Evolutionary conservation across 2,113 vertebrate genomes (phyloP), one percentile per base, ranked within the genome.

Genomic region (Heterotilapia buettikoferi): DNA sequence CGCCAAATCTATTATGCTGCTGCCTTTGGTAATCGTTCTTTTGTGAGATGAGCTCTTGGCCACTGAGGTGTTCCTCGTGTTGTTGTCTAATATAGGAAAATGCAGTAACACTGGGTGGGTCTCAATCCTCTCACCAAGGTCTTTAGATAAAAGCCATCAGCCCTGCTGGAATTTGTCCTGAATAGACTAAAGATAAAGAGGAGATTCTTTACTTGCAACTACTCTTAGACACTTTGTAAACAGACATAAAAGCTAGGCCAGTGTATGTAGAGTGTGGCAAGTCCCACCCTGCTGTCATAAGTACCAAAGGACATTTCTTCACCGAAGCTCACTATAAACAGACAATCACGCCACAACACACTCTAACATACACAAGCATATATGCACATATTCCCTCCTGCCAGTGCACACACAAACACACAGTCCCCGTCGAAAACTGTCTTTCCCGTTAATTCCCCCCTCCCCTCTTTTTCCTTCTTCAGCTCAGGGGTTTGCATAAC

Each of bases 401-500:
- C 84, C 19, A 88, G 71, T 57, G 87, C 68, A 19, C 90, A 86
- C 93, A 90, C 94, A 94, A 88, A 92, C 92, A 93, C 84, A 90
- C 86, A 88, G 89, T 89, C 94, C 84, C 88, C 63, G 93, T 93
- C 87, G 66, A 95, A 95, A 91, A 91, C 93, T 92, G 93, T 96
- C 95, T 95, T 95, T 96, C 90, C 94, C 90, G 90, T 94, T 86
- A 90, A 14, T 86, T 82, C 84, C 88, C 88, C 84, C 92, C 84
- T 93, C 94, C 95, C 92, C 63, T 94, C 91, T 90, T 93, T 93
- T 96, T 93, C 95, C 95, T 96, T 93, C 95, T 95, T 89, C 93
- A 89, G 85, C 88, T 93, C 57, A 78, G 90, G 92, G 94, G 89
- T 98, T 98, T 98, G 97, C 98, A 98, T 98, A 98, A 99, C 98